Evolutionary conservation across 2,113 vertebrate species (phyloP).

Genomic region (Hepsetus odoe): DNA sequence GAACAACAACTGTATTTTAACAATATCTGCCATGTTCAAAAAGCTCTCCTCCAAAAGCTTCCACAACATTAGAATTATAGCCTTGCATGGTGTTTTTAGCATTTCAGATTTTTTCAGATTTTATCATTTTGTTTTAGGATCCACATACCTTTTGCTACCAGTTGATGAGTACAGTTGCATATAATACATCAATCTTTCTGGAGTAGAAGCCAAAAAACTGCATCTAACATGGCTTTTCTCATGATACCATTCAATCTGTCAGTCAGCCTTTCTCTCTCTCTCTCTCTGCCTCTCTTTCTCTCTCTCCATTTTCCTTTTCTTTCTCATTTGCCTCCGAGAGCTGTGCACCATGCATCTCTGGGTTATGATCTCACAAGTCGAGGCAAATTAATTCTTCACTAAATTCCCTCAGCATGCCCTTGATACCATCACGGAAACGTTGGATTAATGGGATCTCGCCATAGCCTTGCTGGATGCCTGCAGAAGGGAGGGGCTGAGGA

Average conservation of each 20-base stretch:
- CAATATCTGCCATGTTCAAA: too few species aligned
- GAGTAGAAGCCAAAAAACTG: neutral
- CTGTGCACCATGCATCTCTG: slow-evolving; percentile 73
- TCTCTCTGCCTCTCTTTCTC: slow-evolving; percentile 53
- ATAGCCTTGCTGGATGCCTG: slow-evolving; percentile 65
- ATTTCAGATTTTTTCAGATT: too few species aligned
- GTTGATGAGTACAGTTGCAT: neutral
- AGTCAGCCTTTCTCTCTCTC: slow-evolving; percentile 8
- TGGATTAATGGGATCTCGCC: slow-evolving; percentile 76
- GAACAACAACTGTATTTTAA: too few species aligned
- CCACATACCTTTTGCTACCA: neutral
- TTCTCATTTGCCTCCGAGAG: slow-evolving; percentile 72
- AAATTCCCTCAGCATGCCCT: slow-evolving; percentile 72
- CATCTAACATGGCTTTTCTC: slow-evolving; percentile 6
- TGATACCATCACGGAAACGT: slow-evolving; percentile 77
- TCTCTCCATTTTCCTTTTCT: neutral
- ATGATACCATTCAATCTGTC: slow-evolving; percentile 11
- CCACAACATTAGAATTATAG: too few species aligned
- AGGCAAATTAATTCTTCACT: slow-evolving; percentile 81
- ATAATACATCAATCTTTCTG: neutral
- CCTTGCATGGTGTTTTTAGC: too few species aligned
- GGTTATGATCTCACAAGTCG: slow-evolving; percentile 79
- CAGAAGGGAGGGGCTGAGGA: slow-evolving; percentile 37
- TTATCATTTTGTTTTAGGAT: neutral
- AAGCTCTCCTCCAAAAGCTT: too few species aligned